Evolutionary conservation across 2,113 vertebrate genomes (phyloP).

Genomic region (Corynorhinus townsendii): DNA sequence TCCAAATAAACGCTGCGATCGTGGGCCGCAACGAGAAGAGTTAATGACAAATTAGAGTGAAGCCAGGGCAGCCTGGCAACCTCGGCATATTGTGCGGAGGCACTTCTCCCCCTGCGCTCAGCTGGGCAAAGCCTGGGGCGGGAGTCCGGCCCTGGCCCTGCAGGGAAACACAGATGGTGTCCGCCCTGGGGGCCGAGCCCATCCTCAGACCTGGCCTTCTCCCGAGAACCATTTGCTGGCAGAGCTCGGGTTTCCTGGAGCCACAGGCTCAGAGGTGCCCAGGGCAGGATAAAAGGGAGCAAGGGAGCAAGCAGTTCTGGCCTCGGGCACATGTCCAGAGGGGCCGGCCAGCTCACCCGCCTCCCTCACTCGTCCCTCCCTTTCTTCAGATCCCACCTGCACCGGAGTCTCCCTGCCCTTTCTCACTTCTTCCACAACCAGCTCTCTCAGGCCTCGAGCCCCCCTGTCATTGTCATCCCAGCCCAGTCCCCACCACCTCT

Average conservation of each 20-base stretch:
- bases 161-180: background rate
- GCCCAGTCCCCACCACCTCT: too few species aligned
- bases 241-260: background rate
- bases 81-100: accelerated
- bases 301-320: background rate
- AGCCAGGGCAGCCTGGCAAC: background rate
- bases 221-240: background rate
- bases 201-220: background rate
- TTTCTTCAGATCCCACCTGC: background rate
- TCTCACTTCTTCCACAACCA: background rate
- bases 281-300: background rate
- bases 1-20: background rate
- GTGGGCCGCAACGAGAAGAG: background rate
- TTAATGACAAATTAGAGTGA: background rate
- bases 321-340: background rate
- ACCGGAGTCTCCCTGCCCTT: background rate
- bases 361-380: background rate
- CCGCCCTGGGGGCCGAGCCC: background rate
- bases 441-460: background rate
- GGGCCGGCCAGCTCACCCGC: background rate
- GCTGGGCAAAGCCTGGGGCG: background rate
- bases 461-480: too few species aligned
- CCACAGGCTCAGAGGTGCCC: background rate
- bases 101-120: background rate
- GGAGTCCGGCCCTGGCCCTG: background rate